phyloP scores from a whole-genome alignment of 2,888 invertebrate genomes.

The Antitype chi region DNA sequence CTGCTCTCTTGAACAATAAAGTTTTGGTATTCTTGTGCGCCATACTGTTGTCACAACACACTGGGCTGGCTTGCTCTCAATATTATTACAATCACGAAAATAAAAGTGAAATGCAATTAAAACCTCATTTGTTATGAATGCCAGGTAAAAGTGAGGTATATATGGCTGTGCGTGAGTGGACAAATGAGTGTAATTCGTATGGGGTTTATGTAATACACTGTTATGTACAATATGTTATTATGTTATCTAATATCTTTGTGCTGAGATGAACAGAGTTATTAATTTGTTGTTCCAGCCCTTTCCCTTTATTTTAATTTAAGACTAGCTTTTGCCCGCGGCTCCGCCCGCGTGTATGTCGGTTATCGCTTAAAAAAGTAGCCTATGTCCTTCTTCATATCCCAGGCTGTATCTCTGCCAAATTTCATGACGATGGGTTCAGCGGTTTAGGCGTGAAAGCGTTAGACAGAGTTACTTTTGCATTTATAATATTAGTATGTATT shows the following conservation, averaged over 20 bases:
- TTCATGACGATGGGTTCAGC: too few species aligned
- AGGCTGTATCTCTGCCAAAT: too few species aligned
- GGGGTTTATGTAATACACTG: conserved; percentile 24
- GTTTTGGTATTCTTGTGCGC: too few species aligned
- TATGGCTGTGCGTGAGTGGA: conserved; percentile 16
- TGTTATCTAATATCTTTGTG: conserved; percentile 3
- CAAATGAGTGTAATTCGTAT: conserved; percentile 2
- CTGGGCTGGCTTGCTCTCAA: background rate
- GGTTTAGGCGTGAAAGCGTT: too few species aligned
- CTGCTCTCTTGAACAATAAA: too few species aligned
- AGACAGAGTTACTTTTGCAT: too few species aligned
- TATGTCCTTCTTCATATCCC: too few species aligned
- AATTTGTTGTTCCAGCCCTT: background rate
- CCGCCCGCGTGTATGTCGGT: too few species aligned
- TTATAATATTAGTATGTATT: too few species aligned
- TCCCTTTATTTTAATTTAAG: background rate
- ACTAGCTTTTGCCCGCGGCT: too few species aligned
- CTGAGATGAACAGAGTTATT: background rate
- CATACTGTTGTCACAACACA: too few species aligned
- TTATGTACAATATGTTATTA: conserved; percentile 1
- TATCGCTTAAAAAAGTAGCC: too few species aligned
- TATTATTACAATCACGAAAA: background rate
- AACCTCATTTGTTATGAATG: conserved; percentile 32
- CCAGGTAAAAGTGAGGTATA: conserved; percentile 12
- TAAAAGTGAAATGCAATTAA: conserved; percentile 49